A percentile compares a stretch with the other conserved stretches of the same genome.
These are phyloP conservation scores for Coccyzus lansbergi DNA, from an alignment of 2,797 vertebrate species.

Conservation along the genomic window DNA sequence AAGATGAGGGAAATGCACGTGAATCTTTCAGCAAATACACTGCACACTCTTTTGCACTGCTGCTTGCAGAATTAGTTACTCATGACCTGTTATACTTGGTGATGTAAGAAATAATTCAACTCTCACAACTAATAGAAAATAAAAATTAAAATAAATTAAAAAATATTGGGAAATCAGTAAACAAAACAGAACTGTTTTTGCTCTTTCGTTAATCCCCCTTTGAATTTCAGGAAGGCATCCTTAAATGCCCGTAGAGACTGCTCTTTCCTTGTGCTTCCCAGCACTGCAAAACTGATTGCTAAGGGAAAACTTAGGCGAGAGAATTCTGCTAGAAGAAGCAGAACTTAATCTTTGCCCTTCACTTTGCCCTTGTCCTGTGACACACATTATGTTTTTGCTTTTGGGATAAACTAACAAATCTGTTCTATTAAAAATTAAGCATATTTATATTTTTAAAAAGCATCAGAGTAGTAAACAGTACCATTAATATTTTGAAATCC, in stretches of 20 bases:
- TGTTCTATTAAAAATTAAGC: neutral
- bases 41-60: neutral
- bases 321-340: neutral
- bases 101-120: neutral
- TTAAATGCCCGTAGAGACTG: neutral
- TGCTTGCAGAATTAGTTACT: neutral
- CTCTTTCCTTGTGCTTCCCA: neutral
- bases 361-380: neutral
- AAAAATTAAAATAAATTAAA: neutral
- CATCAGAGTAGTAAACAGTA: neutral
- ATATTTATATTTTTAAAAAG: neutral
- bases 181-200: neutral
- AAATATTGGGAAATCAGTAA: neutral
- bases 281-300: neutral
- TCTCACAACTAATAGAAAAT: neutral
- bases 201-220: neutral
- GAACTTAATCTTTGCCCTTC: neutral
- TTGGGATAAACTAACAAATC: neutral
- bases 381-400: neutral
- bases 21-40: neutral
- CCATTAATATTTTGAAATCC: neutral
- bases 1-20: neutral
- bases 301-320: neutral
- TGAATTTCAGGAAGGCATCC: neutral
- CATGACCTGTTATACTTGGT: neutral